Evolutionary conservation across 2,797 vertebrate genomes (phyloP).

Genomic region (Spizella passerina): DNA sequence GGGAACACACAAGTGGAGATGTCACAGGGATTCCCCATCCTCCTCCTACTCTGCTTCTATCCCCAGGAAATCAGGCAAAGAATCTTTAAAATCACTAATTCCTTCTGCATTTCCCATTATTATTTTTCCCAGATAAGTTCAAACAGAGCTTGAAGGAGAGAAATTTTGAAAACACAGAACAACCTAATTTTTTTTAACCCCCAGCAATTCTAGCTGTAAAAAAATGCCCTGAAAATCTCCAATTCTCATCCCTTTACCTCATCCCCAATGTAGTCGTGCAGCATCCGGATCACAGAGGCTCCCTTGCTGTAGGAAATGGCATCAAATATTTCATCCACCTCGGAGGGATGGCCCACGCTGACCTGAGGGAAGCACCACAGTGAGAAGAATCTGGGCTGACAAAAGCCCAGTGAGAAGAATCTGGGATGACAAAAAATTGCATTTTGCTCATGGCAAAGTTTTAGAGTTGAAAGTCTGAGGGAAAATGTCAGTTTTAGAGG

Average conservation of each 20-base stretch:
- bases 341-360: conserved; percentile 94
- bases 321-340: conserved; percentile 99
- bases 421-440: not conserved
- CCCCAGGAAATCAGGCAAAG: not conserved
- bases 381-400: not conserved
- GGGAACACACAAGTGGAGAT: not conserved
- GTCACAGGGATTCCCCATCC: not conserved
- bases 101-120: not conserved
- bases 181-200: rapidly evolving
- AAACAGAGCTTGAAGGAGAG: not conserved
- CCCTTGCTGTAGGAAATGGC: conserved; percentile 99
- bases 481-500: too few species aligned
- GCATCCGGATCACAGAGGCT: conserved; percentile 97
- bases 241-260: conserved; percentile 78
- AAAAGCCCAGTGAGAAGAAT: not conserved
- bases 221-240: not conserved
- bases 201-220: not conserved
- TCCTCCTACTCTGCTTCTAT: not conserved
- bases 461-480: too few species aligned
- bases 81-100: not conserved
- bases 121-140: not conserved
- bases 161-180: not conserved
- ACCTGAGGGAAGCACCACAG: conserved; percentile 79
- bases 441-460: not conserved
- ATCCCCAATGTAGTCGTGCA: conserved; percentile 96